Evolutionary conservation across 2,888 invertebrate species (phyloP), one percentile per base, ranked within the genome.

Genomic region (Amblyteles armatorius): DNA sequence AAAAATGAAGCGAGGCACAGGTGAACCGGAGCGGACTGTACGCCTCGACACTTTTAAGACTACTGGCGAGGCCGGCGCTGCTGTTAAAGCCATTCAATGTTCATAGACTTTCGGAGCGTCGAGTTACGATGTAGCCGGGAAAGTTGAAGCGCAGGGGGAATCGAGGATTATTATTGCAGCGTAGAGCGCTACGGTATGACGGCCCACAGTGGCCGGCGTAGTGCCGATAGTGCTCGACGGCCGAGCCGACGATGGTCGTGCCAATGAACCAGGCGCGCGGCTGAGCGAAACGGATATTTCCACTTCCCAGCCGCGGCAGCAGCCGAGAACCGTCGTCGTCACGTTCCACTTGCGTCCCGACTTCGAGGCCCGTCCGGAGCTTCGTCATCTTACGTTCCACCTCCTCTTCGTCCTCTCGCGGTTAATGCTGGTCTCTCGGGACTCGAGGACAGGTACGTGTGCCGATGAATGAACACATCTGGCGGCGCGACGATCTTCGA

Each of bases 191-290:
- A 40, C 26, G 40, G 26, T 65, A 36, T 36, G 40, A 52, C 16
- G 52, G 13, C 19, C 33, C 44, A 26, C 50, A 16, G 11, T 79
- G 79, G 69, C 33, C 26, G 36, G 65, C 52, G 36, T 63, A 52
- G 73, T 44, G 63, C 72, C 40, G 76, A 69, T 74, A 67, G 78
- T 76, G 80, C 26, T 40, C 40, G 82, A 73, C 52, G 71, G 69
- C 81, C 67, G 78, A 71, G 84, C 83, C 40, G 84, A 83, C 76
- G 73, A 83, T 79, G 68, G 69, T 82, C 85, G 84, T 86, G 87
- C 87, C 88, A 88, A 87, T 88, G 88, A 88, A 88, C 88, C 87
- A 87, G 71, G 83, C 88, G 84, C 76, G 86, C 88, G 85, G 87
- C 87, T 87, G 86, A 88, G 84, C 88, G 86, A 86, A 87, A 87